These are phyloP conservation scores for Probaryconus sp. DNA, from an alignment of 1,140 invertebrate species.

Conservation along the genomic window DNA sequence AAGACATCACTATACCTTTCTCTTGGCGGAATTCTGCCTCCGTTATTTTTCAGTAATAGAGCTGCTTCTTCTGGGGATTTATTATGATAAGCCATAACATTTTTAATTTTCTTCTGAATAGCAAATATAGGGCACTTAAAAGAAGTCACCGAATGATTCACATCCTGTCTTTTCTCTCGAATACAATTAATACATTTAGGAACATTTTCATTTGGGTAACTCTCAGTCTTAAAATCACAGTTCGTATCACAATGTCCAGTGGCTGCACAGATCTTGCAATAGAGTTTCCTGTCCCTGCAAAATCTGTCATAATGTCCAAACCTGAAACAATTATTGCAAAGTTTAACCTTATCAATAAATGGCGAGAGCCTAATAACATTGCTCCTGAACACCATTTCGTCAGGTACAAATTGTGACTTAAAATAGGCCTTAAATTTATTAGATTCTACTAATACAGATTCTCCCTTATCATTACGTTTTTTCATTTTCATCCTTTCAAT, in stretches of 20 bases:
- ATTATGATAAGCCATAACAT: not conserved
- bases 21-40: no score
- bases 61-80: no score
- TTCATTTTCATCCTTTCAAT: not conserved
- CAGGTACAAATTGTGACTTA: not conserved
- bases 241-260: not conserved
- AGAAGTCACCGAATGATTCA: not conserved
- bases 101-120: not conserved
- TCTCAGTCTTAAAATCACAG: not conserved
- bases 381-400: not conserved
- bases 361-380: no score
- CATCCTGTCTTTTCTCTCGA: not conserved
- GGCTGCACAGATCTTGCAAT: not conserved
- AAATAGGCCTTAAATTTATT: not conserved
- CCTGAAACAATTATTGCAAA: not conserved
- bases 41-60: no score
- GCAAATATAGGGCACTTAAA: not conserved
- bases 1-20: no score
- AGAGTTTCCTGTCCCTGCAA: not conserved
- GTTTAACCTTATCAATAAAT: not conserved
- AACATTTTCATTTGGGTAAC: no score
- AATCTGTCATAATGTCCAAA: not conserved
- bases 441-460: not conserved
- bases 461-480: not conserved
- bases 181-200: not conserved